These are phyloP conservation scores for Osmoderma eremita DNA, from an alignment of 2,888 invertebrate genomes.

Conservation along the genomic window DNA sequence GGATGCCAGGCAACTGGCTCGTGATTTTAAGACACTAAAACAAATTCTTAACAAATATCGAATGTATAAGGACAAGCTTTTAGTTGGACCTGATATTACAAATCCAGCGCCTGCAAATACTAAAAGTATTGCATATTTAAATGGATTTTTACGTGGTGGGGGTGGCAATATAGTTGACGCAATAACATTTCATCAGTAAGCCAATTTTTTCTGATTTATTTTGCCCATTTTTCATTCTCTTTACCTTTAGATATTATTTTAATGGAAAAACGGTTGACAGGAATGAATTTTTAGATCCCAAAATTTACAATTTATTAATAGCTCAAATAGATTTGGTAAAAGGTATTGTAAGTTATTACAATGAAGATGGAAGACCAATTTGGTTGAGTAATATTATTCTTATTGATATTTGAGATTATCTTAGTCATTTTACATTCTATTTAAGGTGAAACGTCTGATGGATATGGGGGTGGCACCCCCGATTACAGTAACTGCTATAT, in stretches of 20 bases:
- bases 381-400: constrained; percentile 69
- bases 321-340: constrained; percentile 69
- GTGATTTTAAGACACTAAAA: constrained; percentile 70
- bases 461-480: constrained; percentile 80
- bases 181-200: constrained; percentile 78
- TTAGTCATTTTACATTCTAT: constrained; percentile 14
- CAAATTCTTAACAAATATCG: constrained; percentile 66
- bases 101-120: constrained; percentile 68
- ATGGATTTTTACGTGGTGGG: constrained; percentile 67
- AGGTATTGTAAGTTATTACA: constrained; percentile 62
- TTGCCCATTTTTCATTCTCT: too few relatives aligned
- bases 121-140: constrained; percentile 68
- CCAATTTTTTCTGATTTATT: constrained; percentile 15
- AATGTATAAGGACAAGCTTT: constrained; percentile 67
- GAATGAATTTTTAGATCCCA: constrained; percentile 73
- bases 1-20: constrained; percentile 68
- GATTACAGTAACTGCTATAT: constrained; percentile 76
- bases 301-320: constrained; percentile 70
- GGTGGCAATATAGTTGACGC: constrained; percentile 67
- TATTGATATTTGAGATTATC: constrained; percentile 10
- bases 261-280: constrained; percentile 72
- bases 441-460: constrained; percentile 76
- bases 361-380: constrained; percentile 63
- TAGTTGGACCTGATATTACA: constrained; percentile 79
- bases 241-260: constrained; percentile 66